phyloP scores from a whole-genome alignment of 1,140 invertebrate genomes.

The Eumaeus atala region DNA sequence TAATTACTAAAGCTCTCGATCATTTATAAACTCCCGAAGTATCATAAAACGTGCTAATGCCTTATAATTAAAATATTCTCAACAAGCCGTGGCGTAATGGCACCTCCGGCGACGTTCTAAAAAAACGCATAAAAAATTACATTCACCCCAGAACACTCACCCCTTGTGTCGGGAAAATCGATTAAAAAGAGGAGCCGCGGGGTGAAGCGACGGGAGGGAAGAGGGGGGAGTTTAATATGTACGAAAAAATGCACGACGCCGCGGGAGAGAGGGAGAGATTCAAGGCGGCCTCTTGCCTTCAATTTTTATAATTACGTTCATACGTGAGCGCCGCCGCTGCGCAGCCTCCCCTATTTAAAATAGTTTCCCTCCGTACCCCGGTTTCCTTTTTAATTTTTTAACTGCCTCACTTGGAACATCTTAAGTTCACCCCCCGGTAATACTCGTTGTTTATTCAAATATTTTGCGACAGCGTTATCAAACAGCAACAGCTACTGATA shows the following conservation, averaged over 20 bases:
- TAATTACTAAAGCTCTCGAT: conserved; percentile 71
- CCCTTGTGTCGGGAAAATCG: conserved; percentile 73
- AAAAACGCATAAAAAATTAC: conserved; percentile 77
- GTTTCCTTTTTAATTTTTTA: conserved; percentile 15
- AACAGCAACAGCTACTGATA: background rate
- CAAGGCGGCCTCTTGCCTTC: conserved; percentile 58
- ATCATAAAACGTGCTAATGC: conserved; percentile 73
- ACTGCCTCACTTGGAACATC: background rate
- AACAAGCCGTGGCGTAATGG: conserved; percentile 75
- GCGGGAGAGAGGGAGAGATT: conserved; percentile 62
- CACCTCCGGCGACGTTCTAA: conserved; percentile 70
- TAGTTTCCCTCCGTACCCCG: conserved; percentile 10
- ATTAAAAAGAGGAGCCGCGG: conserved; percentile 73
- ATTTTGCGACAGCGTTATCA: background rate
- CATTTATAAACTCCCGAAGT: conserved; percentile 71
- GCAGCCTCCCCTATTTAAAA: conserved; percentile 24
- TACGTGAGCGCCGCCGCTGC: conserved; percentile 50
- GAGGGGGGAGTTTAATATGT: conserved; percentile 68
- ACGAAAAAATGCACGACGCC: conserved; percentile 73
- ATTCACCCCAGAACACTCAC: conserved; percentile 74
- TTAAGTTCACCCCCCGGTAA: too few species aligned
- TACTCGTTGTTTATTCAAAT: background rate
- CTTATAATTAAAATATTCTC: conserved; percentile 76
- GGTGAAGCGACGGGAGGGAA: conserved; percentile 37
- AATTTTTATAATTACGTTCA: conserved; percentile 75